Conservation (phyloP, 2,888 invertebrate species). For the Rotaria macrura region DNA sequence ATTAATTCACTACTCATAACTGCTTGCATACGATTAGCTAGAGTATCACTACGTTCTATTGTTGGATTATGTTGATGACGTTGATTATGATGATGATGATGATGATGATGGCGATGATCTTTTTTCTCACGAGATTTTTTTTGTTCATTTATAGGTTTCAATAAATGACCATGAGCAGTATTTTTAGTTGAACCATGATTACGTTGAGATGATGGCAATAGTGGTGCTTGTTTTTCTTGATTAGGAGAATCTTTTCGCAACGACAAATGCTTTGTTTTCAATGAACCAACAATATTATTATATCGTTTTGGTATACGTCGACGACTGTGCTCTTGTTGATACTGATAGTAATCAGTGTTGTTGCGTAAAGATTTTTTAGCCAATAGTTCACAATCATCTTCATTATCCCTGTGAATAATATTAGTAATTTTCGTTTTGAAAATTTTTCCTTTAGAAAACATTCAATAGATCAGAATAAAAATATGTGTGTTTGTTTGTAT, state of each 20-base stretch:
- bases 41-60: background rate
- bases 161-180: background rate
- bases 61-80: too few species aligned
- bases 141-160: background rate
- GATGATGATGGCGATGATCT: background rate
- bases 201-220: background rate
- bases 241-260: background rate
- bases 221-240: background rate
- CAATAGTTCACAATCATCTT: background rate
- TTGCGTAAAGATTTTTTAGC: background rate
- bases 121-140: background rate
- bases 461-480: too few species aligned
- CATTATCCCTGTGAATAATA: background rate
- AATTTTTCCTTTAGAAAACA: too few species aligned
- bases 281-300: background rate
- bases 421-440: too few species aligned
- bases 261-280: background rate
- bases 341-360: background rate
- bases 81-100: background rate
- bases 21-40: background rate
- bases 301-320: background rate
- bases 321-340: background rate
- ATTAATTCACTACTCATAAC: background rate
- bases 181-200: background rate
- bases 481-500: too few species aligned